Evolutionary conservation across 2,113 vertebrate species (phyloP).

Genomic region (Chaenogobius annularis): DNA sequence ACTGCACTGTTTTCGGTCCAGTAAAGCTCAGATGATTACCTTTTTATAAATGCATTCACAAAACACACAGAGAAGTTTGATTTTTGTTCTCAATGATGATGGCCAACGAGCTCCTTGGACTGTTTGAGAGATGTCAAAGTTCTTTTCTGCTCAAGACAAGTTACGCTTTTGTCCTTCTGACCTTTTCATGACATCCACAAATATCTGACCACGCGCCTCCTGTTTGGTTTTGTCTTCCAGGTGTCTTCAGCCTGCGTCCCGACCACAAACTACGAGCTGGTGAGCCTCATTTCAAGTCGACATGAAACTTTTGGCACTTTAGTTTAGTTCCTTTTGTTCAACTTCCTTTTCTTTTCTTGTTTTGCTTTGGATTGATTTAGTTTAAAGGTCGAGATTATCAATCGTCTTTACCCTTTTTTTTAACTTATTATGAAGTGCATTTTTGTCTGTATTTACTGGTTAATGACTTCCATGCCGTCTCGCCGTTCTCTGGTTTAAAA

Average conservation of each 20-base stretch:
- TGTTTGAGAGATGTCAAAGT: background rate
- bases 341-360: no score
- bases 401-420: no score
- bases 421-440: background rate
- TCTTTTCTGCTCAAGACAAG: background rate
- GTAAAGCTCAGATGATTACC: no score
- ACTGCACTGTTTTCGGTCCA: no score
- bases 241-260: constrained; percentile 86
- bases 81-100: no score
- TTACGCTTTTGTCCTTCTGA: background rate
- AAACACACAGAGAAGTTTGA: no score
- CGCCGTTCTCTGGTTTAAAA: background rate
- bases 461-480: constrained; percentile 45
- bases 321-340: no score
- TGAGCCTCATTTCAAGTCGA: constrained; percentile 65
- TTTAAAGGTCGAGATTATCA: background rate
- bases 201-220: background rate
- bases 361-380: background rate
- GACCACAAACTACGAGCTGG: constrained; percentile 85
- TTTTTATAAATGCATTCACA: no score
- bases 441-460: background rate
- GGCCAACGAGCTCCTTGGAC: no score
- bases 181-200: background rate
- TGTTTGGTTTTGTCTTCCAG: constrained; percentile 64
- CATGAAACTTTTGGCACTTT: background rate